A percentile compares a stretch with the other conserved stretches of the same genome.
Evolutionary conservation across 2,113 vertebrate genomes (phyloP).

Genomic region (Cathartes aura): DNA sequence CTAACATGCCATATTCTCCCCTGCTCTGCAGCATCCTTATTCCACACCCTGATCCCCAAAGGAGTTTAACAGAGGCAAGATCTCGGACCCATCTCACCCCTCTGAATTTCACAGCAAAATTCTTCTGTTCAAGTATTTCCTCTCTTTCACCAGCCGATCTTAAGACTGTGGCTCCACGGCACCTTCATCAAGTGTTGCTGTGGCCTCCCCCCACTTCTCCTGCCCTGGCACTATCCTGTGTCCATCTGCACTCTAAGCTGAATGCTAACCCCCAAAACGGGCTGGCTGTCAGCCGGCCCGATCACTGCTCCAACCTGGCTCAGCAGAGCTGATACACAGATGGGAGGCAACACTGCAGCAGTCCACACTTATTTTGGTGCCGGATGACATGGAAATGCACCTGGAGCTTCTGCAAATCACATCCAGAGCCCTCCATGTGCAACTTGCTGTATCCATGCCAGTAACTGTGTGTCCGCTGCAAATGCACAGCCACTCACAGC

Average conservation of each 20-base stretch:
- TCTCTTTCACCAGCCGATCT: not conserved
- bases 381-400: not conserved
- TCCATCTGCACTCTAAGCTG: not conserved
- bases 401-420: not conserved
- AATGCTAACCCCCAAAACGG: not conserved
- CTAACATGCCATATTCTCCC: not conserved
- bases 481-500: not conserved
- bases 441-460: not conserved
- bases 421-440: not conserved
- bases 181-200: not conserved
- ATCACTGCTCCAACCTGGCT: not conserved
- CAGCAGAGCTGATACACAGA: not conserved
- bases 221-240: not conserved
- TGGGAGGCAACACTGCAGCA: not conserved
- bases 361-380: not conserved
- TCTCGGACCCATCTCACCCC: not conserved
- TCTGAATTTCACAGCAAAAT: not conserved
- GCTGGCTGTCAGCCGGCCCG: rapidly evolving
- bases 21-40: not conserved
- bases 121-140: not conserved
- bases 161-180: not conserved
- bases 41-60: not conserved
- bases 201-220: not conserved
- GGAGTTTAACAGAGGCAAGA: not conserved
- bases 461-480: not conserved